phyloP scores from a whole-genome alignment of 2,797 vertebrate genomes.

The Gymnocypris eckloni region DNA sequence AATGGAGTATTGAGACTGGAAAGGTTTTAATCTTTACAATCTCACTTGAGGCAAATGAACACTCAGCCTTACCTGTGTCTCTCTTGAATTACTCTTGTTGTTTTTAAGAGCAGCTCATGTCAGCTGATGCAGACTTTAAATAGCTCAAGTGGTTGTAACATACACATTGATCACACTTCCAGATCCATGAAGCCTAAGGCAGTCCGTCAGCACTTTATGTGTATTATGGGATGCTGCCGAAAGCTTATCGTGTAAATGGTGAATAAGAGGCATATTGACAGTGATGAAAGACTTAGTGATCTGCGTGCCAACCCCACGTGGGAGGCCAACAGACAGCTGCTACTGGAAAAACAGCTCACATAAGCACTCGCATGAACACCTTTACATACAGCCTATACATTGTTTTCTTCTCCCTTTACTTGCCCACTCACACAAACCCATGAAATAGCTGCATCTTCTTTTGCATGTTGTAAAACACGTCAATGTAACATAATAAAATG shows the following conservation, averaged over 20 bases:
- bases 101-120: constrained; percentile 36
- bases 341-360: constrained; percentile 40
- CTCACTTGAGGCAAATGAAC: not conserved
- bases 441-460: not conserved
- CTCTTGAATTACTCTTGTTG: constrained; percentile 21
- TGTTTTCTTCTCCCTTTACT: not conserved
- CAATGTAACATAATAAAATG: not conserved
- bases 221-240: constrained; percentile 46
- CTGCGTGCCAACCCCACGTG: constrained; percentile 38
- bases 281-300: constrained; percentile 55
- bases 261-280: constrained; percentile 60
- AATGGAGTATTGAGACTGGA: not conserved
- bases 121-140: constrained; percentile 48
- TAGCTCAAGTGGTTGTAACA: constrained; percentile 19
- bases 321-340: constrained; percentile 56
- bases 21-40: constrained; percentile 20
- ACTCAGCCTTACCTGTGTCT: constrained; percentile 11
- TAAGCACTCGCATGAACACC: constrained; percentile 7
- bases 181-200: constrained; percentile 43
- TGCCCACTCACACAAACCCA: not conserved
- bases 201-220: constrained; percentile 39
- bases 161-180: constrained; percentile 39
- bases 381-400: constrained; percentile 15
- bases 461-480: not conserved
- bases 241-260: constrained; percentile 53